These are phyloP conservation scores for Leptoclinus maculatus DNA, from an alignment of 2,797 vertebrate species.

Conservation along the genomic window DNA sequence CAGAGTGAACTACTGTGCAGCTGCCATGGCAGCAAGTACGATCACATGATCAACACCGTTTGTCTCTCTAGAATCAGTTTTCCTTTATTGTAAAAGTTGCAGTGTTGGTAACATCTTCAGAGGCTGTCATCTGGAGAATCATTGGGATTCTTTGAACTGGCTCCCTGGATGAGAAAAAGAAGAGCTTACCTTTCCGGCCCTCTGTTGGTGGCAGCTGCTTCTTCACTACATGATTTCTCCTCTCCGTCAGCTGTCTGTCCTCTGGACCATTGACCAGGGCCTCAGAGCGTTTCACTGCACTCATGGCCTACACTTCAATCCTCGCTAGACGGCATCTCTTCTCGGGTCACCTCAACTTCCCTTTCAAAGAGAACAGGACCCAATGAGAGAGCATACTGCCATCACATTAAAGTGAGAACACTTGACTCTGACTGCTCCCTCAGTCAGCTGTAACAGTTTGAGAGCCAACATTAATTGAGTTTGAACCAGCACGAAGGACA, in stretches of 20 bases:
- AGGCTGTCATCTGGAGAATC: not conserved
- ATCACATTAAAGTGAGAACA: constrained; percentile 24
- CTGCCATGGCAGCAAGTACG: not conserved
- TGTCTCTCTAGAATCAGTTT: not conserved
- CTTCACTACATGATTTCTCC: constrained; percentile 36
- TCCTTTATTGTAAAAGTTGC: not conserved
- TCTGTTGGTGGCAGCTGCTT: constrained; percentile 65
- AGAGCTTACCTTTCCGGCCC: constrained; percentile 77
- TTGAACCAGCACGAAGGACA: constrained; percentile 58
- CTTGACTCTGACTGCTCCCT: constrained; percentile 34
- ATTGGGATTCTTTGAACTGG: not conserved
- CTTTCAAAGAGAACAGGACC: constrained; percentile 57
- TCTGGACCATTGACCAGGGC: constrained; percentile 43
- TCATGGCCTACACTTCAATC: constrained; percentile 80
- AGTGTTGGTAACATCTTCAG: not conserved
- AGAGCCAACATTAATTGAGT: constrained; percentile 54
- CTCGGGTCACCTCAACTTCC: constrained; percentile 62
- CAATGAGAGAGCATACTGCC: constrained; percentile 14
- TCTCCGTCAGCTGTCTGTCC: constrained; percentile 60
- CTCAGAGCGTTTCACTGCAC: constrained; percentile 75
- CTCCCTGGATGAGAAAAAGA: not conserved
- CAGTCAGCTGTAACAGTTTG: constrained; percentile 42
- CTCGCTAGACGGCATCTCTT: constrained; percentile 55
- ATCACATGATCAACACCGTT: not conserved
- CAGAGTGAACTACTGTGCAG: not conserved